Percentiles rank a stretch among this genome's conserved stretches.
Evolutionary conservation across 1,140 invertebrate genomes (phyloP).

Genomic region (Whitmania pigra): DNA sequence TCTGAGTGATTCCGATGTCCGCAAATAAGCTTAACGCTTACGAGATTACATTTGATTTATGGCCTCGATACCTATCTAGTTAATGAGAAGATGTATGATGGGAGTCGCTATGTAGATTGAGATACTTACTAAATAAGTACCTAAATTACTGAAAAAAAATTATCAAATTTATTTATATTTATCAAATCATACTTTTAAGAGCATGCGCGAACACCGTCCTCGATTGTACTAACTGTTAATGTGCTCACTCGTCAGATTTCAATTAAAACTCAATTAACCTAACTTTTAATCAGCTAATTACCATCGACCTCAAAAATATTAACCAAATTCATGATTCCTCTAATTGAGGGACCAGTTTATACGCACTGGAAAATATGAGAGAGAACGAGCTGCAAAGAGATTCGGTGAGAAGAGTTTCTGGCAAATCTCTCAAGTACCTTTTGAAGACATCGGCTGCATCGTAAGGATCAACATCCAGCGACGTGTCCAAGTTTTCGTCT

Average conservation of each 20-base stretch:
- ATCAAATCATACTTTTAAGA: no score
- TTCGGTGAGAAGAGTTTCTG: not conserved
- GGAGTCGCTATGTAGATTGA: no score
- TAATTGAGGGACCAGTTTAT: not conserved
- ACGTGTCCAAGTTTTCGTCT: not conserved
- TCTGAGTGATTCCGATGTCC: no score
- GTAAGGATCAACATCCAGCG: not conserved
- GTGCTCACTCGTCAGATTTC: not conserved
- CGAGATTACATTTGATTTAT: no score
- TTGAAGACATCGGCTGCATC: conserved; percentile 8
- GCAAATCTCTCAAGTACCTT: conserved; percentile 9
- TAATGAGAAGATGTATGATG: no score
- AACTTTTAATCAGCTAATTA: not conserved
- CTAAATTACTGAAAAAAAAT: no score
- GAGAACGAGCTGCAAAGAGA: not conserved
- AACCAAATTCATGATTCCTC: not conserved
- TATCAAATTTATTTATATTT: no score
- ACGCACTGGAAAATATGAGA: not conserved
- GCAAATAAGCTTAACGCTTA: no score
- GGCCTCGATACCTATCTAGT: no score
- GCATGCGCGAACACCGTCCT: no score
- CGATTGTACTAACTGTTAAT: no score
- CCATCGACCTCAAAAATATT: not conserved
- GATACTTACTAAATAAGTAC: no score
- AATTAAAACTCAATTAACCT: not conserved